Conservation (phyloP, 2,888 invertebrate species). For the Erebia ligea region DNA sequence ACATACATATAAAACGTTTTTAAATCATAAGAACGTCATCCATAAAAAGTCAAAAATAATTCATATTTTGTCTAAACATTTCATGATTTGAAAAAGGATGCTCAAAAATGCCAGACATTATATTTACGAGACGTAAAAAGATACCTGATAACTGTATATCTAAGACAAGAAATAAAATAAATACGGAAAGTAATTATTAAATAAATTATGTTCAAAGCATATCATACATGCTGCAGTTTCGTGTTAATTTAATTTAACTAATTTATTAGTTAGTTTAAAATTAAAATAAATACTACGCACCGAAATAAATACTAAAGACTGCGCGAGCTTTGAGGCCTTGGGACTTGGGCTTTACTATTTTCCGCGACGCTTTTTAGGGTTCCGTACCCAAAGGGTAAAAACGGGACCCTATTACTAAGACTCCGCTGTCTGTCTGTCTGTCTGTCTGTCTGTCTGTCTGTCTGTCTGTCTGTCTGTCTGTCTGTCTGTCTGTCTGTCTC, state of each 20-base stretch:
- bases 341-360: background rate
- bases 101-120: too few relatives aligned
- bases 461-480: too few relatives aligned
- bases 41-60: background rate
- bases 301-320: constrained; percentile 24
- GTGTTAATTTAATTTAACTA: constrained; percentile 10
- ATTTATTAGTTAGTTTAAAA: constrained; percentile 24
- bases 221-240: constrained; percentile 37
- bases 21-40: background rate
- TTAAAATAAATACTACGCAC: constrained; percentile 36
- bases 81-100: background rate
- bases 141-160: too few relatives aligned
- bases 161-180: background rate
- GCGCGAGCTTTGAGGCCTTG: background rate
- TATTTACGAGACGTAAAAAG: too few relatives aligned
- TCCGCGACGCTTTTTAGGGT: too few relatives aligned
- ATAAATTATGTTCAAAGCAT: constrained; percentile 37
- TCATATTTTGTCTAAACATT: background rate
- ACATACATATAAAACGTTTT: background rate
- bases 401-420: too few relatives aligned
- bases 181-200: constrained; percentile 34
- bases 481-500: too few relatives aligned
- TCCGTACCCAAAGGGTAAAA: too few relatives aligned
- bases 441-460: too few relatives aligned
- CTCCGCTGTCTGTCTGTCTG: too few relatives aligned